Base-by-base conservation (phyloP, 2,888 invertebrate species). In the Fissipunctia ypsillon region DNA sequence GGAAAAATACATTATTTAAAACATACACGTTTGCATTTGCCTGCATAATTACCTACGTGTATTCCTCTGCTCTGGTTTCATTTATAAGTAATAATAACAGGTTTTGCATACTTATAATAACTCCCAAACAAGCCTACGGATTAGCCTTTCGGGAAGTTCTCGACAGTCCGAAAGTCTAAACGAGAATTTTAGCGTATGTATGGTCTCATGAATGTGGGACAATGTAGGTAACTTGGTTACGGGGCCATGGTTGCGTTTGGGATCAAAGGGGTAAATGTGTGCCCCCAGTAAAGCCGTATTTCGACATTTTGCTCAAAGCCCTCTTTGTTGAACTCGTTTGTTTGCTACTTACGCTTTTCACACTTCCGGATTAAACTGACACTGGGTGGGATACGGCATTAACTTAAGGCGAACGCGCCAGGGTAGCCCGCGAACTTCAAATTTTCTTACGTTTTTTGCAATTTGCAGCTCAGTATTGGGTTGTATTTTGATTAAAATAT, bases 151-250 rank as follows among this genome's bases (percentile, higher is more conserved):
- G 45, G 35, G 60, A 56, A 78, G 35, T 67, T 48, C 22, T 35
- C 19, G 43, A 72, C 69, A 45, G 14, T 66, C 45, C 22, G 35
- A 65, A 43, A 61, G 6, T 16, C 56, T 50, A 45, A 73, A 68
- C 19, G 41, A 52, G 57, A 69, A 72, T 79, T 72, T 70, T 31
- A 22, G 64, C 54, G 16, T 61, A 48, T 48, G 31, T 73, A 72
- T 50, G 68, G 57, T 31, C 54, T 54, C 45, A 19, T 76, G 70
- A 63, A 80, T 52, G 25, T 54, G 25, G 12, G 57, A 65, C 69
- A 78, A 68, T 84, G 72, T 81, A 73, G 76, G 73, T 73, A 75
- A 84, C 63, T 72, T 68, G 77, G 77, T 78, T 73, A 83, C 63
- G 52, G 64, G 78, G 82, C 61, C 72, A 83, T 71, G 78, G 73